Percentiles rank a stretch among this genome's conserved stretches.
Evolutionary conservation across 2,797 vertebrate species (phyloP).

Genomic region (Carapus acus): DNA sequence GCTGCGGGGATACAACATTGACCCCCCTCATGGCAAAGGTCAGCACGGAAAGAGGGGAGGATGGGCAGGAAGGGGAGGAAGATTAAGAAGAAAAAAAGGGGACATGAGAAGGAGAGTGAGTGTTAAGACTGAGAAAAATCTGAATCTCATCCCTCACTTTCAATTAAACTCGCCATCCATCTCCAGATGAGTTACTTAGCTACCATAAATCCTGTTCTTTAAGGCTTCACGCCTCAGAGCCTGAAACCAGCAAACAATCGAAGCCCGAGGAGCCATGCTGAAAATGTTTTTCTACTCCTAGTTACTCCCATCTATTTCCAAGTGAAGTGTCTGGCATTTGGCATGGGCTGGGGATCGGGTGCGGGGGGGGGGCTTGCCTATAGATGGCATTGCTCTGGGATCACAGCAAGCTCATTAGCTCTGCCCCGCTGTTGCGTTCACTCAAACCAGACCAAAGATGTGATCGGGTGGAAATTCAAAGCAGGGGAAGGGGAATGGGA

Average conservation of each 20-base stretch:
- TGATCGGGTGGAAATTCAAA: slow-evolving; percentile 52
- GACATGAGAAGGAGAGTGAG: slow-evolving; percentile 5
- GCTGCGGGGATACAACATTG: slow-evolving; percentile 49
- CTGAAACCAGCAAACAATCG: too few relatives aligned
- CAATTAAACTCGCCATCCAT: slow-evolving; percentile 22
- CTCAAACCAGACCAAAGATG: slow-evolving; percentile 57
- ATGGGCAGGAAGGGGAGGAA: background rate
- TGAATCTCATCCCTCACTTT: slow-evolving; percentile 22
- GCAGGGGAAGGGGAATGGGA: slow-evolving; percentile 15
- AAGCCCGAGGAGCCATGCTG: background rate
- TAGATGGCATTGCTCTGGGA: slow-evolving; percentile 53
- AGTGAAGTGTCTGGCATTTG: slow-evolving; percentile 32
- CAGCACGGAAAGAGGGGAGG: slow-evolving; percentile 24
- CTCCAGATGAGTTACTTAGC: background rate
- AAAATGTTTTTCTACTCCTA: background rate
- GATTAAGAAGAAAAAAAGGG: slow-evolving; percentile 1
- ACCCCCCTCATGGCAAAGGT: slow-evolving; percentile 54
- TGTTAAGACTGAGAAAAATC: slow-evolving; percentile 14
- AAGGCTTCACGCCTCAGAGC: slow-evolving; percentile 3
- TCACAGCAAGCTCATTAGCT: slow-evolving; percentile 58
- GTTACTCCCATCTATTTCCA: slow-evolving; percentile 7
- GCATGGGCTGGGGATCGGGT: slow-evolving; percentile 17
- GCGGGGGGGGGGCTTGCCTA: too few relatives aligned
- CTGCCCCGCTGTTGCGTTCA: slow-evolving; percentile 60
- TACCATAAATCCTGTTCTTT: slow-evolving; percentile 10